Base-by-base conservation (phyloP, 2,888 invertebrate species). In the Abscondita cerata region DNA sequence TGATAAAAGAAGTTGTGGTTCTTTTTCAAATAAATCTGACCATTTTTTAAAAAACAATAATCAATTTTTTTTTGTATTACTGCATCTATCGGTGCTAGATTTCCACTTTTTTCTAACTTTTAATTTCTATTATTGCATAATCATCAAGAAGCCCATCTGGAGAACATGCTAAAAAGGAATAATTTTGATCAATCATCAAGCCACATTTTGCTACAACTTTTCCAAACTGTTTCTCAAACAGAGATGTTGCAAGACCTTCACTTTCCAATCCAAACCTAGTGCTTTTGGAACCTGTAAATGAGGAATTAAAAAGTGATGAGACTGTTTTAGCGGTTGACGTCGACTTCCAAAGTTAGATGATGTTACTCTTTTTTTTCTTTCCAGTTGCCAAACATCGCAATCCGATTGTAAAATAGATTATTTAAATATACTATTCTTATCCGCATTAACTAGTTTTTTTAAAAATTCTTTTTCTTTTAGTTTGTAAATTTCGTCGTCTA, bases 21-120 rank as follows among this genome's bases (percentile, higher is more conserved):
- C 3, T 15, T 12, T 41, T 41, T 41, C 9, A 41, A 18, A 15
- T 12, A 4, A 38, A 38, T 11, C 12, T 12, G 4, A 5, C 36
- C 38, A 11, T 38, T 38, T 12, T 38, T 13, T 12, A 38, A 12
- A 5, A 38, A 38, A 12, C 38, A 38, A 38, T 38, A 38, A 38
- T 38, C 38, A 38, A 38, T 38, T 38, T 41, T 41, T 13, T 41
- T 41, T 41, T 41, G 13, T 4, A 41, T 5, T 38, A 38, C 13
- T 12, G 38, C 38, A 38, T 38, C 38, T n/a, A 13, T 38, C 3
- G 41, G 41, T 2, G 41, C 2, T 4, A 41, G 15, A 2, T 16
- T 13, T 9, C 41, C 41, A 13, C 16, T 16, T 41, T 41, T 41
- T 8, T 41, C 15, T n/a, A n/a, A n/a, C n/a, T n/a, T n/a, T n/a